phyloP scores from a whole-genome alignment of 2,888 invertebrate genomes.

The Dicyrtomina minuta region DNA sequence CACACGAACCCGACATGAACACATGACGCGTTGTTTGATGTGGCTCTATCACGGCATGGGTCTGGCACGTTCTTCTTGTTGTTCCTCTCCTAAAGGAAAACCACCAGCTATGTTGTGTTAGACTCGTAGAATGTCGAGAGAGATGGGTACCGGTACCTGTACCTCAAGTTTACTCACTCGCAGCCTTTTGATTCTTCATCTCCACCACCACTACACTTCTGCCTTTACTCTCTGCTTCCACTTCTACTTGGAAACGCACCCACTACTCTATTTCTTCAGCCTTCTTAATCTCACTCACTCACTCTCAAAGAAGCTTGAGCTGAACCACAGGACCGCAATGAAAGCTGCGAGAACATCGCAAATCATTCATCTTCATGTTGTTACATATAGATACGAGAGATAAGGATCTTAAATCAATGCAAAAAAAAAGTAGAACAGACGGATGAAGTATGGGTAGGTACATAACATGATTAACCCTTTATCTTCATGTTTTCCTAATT shows the following conservation, averaged over 20 bases:
- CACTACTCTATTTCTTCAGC: slow-evolving; percentile 1
- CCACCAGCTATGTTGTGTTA: background rate
- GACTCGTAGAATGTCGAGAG: background rate
- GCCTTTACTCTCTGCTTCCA: background rate
- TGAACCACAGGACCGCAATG: background rate
- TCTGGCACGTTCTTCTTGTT: slow-evolving; percentile 25
- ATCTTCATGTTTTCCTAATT: no score
- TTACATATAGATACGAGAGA: no score
- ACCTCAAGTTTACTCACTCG: background rate
- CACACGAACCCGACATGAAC: slow-evolving; percentile 34
- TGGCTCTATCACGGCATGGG: slow-evolving; percentile 25
- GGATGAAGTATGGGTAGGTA: no score
- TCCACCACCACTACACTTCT: background rate
- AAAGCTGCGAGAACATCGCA: background rate
- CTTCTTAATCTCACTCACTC: background rate
- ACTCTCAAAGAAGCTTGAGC: background rate
- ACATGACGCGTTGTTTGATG: slow-evolving; percentile 32
- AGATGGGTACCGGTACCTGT: background rate
- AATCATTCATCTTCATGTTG: no score
- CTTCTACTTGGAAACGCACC: background rate
- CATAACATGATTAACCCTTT: no score
- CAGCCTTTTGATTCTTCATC: background rate
- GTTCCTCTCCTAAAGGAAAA: background rate
- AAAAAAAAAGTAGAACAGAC: no score
- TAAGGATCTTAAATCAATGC: no score